Percentiles rank a stretch among this genome's conserved stretches.
Evolutionary conservation across 2,888 invertebrate species (phyloP).

Genomic region (Atrina japonica): DNA sequence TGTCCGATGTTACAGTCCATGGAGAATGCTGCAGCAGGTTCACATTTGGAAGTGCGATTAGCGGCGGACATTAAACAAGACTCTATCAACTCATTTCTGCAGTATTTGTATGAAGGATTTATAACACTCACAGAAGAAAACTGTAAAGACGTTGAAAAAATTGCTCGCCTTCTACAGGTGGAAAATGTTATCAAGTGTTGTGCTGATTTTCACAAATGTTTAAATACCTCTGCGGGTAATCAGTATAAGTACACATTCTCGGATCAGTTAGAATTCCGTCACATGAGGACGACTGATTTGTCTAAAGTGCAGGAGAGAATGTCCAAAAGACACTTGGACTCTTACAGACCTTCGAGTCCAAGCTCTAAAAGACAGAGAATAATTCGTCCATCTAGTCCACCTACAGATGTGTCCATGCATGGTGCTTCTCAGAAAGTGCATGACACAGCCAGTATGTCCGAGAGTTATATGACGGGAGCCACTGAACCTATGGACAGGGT

Average conservation of each 20-base stretch:
- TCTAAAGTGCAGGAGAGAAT: conserved; percentile 43
- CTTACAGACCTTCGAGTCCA: conserved; percentile 33
- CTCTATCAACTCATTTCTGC: conserved; percentile 46
- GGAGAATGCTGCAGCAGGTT: conserved; percentile 43
- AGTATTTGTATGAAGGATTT: conserved; percentile 53
- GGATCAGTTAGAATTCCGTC: conserved; percentile 50
- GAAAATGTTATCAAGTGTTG: conserved; percentile 52
- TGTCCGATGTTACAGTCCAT: conserved; percentile 52
- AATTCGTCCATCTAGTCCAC: conserved; percentile 35
- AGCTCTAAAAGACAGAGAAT: conserved; percentile 37
- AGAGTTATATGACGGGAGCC: conserved; percentile 32
- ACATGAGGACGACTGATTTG: conserved; percentile 47
- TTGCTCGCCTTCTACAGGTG: conserved; percentile 49
- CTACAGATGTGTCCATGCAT: conserved; percentile 7
- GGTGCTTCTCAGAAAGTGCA: conserved; percentile 13
- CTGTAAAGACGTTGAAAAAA: conserved; percentile 46
- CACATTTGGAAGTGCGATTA: conserved; percentile 46
- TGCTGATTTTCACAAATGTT: conserved; percentile 44
- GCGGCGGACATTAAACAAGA: conserved; percentile 44
- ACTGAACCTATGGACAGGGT: conserved; percentile 39
- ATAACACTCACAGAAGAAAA: conserved; percentile 53
- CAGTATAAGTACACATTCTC: conserved; percentile 43
- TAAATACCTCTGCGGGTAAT: conserved; percentile 29
- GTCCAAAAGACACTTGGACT: conserved; percentile 34
- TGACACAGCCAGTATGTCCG: conserved; percentile 40